Evolutionary conservation across 2,797 vertebrate species (phyloP), one percentile per base, ranked within the genome.

Genomic region (Liparis tanakae): DNA sequence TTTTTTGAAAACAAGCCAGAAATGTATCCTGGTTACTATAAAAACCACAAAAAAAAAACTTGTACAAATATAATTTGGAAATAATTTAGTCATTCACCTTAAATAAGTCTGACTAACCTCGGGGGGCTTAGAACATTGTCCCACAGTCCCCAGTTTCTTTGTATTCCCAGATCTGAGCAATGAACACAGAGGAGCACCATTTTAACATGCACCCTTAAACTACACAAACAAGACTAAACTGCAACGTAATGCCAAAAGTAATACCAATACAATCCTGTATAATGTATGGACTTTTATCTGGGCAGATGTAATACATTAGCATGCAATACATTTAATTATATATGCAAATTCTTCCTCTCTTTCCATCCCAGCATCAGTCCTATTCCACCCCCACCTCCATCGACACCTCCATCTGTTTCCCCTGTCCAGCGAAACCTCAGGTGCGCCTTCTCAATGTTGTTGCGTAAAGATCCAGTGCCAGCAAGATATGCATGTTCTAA

Each of bases 401-500:
- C 25, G 22, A 10, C 22, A 12, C 51, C 22, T 51, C 22, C 18
- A 22, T 41, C 10, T 25, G 22, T 56, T 63, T 12, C 12, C 44
- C 44, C 15, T 6, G 3, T 68, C 41, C 53, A 70, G 46, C 76
- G 41, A 74, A 70, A 70, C 10, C 73, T 64, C 15, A 55, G 60
- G 69, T 56, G 10, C 30, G 74, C 6, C 18, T n/a, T 34, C 46
- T 59, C 39, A 74, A 50, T 66, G 55, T 9, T 1, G 48, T 46
- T 69, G 43, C 43, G 57, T 63, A 55, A 76, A 78, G 67, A 70
- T 63, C 78, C 63, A 63, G 43, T 18, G 34, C 61, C 9, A 10
- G 39, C 1, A 14, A 79, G 43, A 55, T 68, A 60, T 36, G 61
- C 78, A 74, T 70, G 67, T 67, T 66, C 64, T 62, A 63, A 84